These are phyloP conservation scores for Ophion ventricosus DNA, from an alignment of 2,888 invertebrate genomes.

Conservation along the genomic window DNA sequence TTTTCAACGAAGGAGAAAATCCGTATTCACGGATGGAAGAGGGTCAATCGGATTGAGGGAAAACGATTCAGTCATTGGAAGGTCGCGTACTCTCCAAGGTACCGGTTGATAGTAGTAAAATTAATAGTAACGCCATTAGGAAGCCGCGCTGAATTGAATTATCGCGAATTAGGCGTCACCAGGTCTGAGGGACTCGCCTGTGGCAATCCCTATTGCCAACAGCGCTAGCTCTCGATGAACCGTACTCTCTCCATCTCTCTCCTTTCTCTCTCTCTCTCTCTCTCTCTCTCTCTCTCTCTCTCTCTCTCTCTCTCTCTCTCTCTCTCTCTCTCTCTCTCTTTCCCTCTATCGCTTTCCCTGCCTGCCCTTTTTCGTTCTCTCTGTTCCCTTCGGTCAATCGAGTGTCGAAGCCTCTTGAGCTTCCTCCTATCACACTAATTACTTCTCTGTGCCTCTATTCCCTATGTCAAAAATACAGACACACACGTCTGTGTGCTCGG, in stretches of 20 bases:
- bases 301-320: conserved; percentile 8
- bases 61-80: conserved; percentile 50
- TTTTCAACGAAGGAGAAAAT: background rate
- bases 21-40: background rate
- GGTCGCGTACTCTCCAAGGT: conserved; percentile 37
- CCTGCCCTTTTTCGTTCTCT: background rate
- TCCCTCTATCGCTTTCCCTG: conserved; percentile 4
- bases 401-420: conserved; percentile 54
- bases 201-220: conserved; percentile 40
- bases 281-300: background rate
- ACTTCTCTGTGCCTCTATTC: conserved; percentile 33
- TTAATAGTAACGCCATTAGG: conserved; percentile 70
- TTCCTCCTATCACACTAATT: conserved; percentile 53
- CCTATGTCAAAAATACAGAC: background rate
- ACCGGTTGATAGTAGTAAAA: conserved; percentile 61
- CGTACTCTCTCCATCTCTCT: conserved; percentile 6
- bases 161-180: conserved; percentile 65
- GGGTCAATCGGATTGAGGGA: conserved; percentile 27
- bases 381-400: conserved; percentile 46
- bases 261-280: background rate
- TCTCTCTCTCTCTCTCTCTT: background rate
- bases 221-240: conserved; percentile 28
- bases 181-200: conserved; percentile 39
- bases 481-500: background rate
- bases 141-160: conserved; percentile 68